Percentiles rank a stretch among this genome's conserved stretches.
These are phyloP conservation scores for Lagopus leucura DNA, from an alignment of 2,113 vertebrate species.

Conservation along the genomic window DNA sequence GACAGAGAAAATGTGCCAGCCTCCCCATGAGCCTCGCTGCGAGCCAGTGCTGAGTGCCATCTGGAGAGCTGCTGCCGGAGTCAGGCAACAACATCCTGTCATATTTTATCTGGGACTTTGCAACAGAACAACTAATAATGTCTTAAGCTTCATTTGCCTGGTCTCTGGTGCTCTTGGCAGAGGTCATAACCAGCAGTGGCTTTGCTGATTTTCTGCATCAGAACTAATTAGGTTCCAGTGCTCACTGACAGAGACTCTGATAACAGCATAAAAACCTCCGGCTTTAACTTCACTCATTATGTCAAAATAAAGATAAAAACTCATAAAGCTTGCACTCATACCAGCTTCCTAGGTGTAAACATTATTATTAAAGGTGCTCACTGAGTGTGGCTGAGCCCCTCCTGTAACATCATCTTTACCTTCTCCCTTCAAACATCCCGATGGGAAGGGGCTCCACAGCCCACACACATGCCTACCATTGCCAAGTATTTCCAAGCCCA, in stretches of 20 bases:
- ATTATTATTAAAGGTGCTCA: conserved; percentile 6
- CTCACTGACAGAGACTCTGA: conserved; percentile 71
- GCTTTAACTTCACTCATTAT: conserved; percentile 64
- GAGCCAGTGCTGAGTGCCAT: conserved; percentile 79
- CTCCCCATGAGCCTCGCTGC: conserved; percentile 77
- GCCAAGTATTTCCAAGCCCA: neutral
- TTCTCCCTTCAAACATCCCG: neutral
- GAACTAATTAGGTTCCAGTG: conserved; percentile 81
- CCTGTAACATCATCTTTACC: neutral
- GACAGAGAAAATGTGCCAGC: conserved; percentile 81
- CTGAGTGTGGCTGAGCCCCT: neutral
- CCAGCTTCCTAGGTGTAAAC: conserved; percentile 19
- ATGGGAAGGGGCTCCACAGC: neutral
- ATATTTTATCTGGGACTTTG: conserved; percentile 78
- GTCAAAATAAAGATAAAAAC: conserved; percentile 64
- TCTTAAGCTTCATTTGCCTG: conserved; percentile 81
- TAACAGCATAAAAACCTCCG: conserved; percentile 67
- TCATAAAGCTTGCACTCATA: conserved; percentile 32
- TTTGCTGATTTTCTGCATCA: conserved; percentile 81
- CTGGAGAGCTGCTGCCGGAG: conserved; percentile 75
- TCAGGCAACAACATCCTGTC: conserved; percentile 77
- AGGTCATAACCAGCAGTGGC: conserved; percentile 80
- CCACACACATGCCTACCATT: fast-evolving
- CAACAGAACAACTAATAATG: conserved; percentile 74
- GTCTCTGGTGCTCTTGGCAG: conserved; percentile 78